Evolutionary conservation across 2,113 vertebrate species (phyloP).

Genomic region (Gobius niger): DNA sequence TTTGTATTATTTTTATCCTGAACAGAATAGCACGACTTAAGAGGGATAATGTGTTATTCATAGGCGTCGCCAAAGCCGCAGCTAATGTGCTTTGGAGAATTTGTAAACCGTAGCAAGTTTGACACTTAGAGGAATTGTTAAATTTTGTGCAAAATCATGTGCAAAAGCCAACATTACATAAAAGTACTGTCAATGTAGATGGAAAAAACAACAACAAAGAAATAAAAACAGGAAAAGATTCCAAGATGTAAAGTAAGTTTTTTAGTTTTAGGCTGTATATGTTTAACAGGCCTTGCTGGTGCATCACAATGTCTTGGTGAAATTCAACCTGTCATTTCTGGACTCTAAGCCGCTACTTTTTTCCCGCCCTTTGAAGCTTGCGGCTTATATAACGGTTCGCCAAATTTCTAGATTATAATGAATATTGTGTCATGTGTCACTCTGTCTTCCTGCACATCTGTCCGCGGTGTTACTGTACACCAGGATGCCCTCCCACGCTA

Average conservation of each 20-base stretch:
- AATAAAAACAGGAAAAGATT: not conserved
- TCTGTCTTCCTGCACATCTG: too few relatives aligned
- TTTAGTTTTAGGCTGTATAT: not conserved
- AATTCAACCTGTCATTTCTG: too few relatives aligned
- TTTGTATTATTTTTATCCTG: slow-evolving; percentile 6
- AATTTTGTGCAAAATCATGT: not conserved
- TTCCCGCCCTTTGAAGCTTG: too few relatives aligned
- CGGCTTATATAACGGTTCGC: too few relatives aligned
- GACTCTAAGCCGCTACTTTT: too few relatives aligned
- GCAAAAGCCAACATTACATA: too few relatives aligned
- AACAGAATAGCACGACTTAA: slow-evolving; percentile 16
- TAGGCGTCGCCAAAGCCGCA: not conserved
- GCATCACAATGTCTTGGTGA: too few relatives aligned
- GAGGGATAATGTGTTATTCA: slow-evolving; percentile 1
- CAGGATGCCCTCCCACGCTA: too few relatives aligned
- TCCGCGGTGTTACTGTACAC: too few relatives aligned
- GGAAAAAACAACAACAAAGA: not conserved
- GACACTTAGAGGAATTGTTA: not conserved
- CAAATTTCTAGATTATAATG: too few relatives aligned
- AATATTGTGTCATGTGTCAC: too few relatives aligned
- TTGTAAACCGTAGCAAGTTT: not conserved
- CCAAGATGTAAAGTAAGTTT: not conserved
- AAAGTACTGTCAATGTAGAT: too few relatives aligned
- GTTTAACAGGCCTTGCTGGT: not conserved
- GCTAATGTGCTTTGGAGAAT: not conserved